Percentiles rank a stretch among this genome's conserved stretches.
These are phyloP conservation scores for Phyllostomus discolor DNA, from an alignment of 2,113 vertebrate species.

Conservation along the genomic window DNA sequence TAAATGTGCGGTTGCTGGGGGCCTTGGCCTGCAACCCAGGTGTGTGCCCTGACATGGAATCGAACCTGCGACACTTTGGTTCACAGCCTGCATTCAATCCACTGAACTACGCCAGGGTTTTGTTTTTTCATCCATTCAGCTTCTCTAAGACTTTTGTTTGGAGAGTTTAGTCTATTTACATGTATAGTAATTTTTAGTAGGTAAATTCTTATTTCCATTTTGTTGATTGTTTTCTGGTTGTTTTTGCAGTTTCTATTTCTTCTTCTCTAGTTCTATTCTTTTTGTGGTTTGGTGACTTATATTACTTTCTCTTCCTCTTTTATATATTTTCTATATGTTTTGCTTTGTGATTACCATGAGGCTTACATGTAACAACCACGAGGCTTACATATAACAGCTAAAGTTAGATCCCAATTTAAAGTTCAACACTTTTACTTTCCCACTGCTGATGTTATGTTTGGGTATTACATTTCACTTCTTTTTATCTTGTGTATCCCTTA, in stretches of 20 bases:
- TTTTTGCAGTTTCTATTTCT: background rate
- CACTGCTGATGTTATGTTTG: background rate
- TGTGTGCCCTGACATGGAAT: too few species aligned
- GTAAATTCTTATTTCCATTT: too few species aligned
- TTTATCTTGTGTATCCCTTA: background rate
- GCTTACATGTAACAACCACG: background rate
- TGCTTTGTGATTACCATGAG: background rate
- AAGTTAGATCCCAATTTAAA: background rate
- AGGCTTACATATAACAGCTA: background rate
- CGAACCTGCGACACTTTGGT: too few species aligned
- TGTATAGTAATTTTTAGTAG: too few species aligned
- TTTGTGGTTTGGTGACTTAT: background rate
- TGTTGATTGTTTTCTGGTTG: background rate
- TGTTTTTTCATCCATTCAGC: too few species aligned
- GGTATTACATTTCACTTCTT: background rate
- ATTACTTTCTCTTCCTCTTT: background rate
- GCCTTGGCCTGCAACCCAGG: too few species aligned
- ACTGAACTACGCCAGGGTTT: too few species aligned
- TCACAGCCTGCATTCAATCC: too few species aligned
- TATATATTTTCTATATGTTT: background rate
- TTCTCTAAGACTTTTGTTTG: too few species aligned
- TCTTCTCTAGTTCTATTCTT: background rate
- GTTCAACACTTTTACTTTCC: background rate
- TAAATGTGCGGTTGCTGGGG: too few species aligned
- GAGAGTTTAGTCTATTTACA: too few species aligned